Evolutionary conservation across 2,888 invertebrate genomes (phyloP).

Genomic region (Graphium colonna): DNA sequence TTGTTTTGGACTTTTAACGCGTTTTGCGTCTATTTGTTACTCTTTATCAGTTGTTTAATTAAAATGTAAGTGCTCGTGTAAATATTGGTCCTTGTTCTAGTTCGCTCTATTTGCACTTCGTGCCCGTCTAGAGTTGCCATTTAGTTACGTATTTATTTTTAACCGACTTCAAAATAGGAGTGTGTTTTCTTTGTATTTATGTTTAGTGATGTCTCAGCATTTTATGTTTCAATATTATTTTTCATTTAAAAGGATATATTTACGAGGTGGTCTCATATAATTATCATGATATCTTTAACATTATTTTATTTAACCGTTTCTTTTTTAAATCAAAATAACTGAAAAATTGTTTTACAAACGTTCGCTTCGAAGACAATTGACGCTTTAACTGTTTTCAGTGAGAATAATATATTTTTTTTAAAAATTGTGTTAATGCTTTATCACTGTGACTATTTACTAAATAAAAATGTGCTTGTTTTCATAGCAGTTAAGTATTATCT

Average conservation of each 20-base stretch:
- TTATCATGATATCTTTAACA: too few species aligned
- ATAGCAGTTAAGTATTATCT: neutral
- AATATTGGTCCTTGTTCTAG: conserved; percentile 45
- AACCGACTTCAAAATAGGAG: too few species aligned
- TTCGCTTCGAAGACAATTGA: too few species aligned
- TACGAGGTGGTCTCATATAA: too few species aligned
- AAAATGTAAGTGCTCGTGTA: conserved; percentile 40
- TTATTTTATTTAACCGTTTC: too few species aligned
- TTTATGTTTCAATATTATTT: too few species aligned
- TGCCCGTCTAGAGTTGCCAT: conserved; percentile 12
- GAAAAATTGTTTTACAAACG: too few species aligned
- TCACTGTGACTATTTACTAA: neutral
- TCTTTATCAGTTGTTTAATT: conserved; percentile 26
- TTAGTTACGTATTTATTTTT: conserved; percentile 2
- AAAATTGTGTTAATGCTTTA: neutral
- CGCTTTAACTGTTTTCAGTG: too few species aligned
- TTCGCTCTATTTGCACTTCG: conserved; percentile 31
- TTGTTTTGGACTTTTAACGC: neutral
- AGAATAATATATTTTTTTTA: too few species aligned
- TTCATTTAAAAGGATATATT: too few species aligned
- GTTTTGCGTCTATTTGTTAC: conserved; percentile 25
- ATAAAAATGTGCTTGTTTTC: neutral
- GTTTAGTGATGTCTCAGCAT: too few species aligned
- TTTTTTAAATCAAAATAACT: too few species aligned
- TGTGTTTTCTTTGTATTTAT: neutral